phyloP scores from a whole-genome alignment of 2,888 invertebrate genomes.

The Resseliella maxima region DNA sequence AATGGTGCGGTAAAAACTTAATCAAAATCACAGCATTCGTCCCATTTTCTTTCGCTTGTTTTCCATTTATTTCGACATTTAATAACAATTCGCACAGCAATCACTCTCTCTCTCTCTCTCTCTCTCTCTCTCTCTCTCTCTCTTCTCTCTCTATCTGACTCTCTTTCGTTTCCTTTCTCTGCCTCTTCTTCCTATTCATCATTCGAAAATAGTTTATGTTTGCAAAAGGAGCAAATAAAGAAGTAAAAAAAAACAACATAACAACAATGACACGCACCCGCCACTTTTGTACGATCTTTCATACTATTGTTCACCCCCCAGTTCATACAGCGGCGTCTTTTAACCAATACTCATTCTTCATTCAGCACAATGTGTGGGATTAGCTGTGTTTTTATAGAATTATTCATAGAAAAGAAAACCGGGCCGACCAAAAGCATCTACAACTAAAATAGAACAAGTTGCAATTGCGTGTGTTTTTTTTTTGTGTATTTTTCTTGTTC shows the following conservation, averaged over 20 bases:
- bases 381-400: constrained; percentile 47
- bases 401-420: background rate
- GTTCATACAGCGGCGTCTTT: background rate
- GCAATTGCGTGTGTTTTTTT: constrained; percentile 44
- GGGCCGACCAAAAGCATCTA: background rate
- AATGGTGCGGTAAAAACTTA: constrained; percentile 46
- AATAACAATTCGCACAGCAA: constrained; percentile 30
- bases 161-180: too few relatives aligned
- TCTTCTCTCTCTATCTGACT: background rate
- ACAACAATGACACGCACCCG: constrained; percentile 6
- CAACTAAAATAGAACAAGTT: background rate
- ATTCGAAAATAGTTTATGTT: constrained; percentile 37
- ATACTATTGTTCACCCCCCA: background rate
- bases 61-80: constrained; percentile 18
- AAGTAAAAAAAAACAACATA: background rate
- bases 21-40: constrained; percentile 55
- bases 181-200: background rate
- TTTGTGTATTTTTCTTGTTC: background rate
- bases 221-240: constrained; percentile 49
- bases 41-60: background rate
- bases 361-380: constrained; percentile 49
- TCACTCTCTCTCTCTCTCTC: background rate
- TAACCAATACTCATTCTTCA: background rate
- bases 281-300: constrained; percentile 5
- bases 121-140: background rate